These are phyloP conservation scores for Andricus grossulariae DNA, from an alignment of 1,140 invertebrate genomes.

Conservation along the genomic window DNA sequence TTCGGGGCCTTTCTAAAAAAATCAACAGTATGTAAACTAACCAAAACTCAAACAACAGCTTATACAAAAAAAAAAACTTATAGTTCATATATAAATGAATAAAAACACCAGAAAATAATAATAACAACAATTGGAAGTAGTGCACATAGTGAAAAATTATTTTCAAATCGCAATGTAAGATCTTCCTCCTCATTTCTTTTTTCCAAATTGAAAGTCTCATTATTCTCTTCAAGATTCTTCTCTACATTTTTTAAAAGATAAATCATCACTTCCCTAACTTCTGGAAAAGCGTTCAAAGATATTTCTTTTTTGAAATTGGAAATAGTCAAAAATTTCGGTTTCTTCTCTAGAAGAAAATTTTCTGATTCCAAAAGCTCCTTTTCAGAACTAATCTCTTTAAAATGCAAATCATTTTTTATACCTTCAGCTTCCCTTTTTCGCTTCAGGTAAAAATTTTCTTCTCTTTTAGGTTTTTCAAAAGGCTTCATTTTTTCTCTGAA, in stretches of 20 bases:
- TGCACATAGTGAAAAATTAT: too few relatives aligned
- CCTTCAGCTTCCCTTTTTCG: too few relatives aligned
- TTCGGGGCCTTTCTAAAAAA: background rate
- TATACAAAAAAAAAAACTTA: background rate
- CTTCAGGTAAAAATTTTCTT: too few relatives aligned
- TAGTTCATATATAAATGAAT: background rate
- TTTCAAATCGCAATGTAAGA: too few relatives aligned
- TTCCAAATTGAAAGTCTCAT: background rate
- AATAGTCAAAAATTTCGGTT: slow-evolving; percentile 30
- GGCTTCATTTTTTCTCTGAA: slow-evolving; percentile 35
- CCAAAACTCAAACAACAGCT: too few relatives aligned
- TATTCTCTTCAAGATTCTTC: background rate
- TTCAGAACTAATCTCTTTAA: too few relatives aligned
- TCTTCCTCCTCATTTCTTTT: background rate
- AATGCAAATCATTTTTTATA: too few relatives aligned
- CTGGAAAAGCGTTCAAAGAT: background rate
- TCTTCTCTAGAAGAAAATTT: slow-evolving; percentile 23
- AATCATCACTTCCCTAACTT: too few relatives aligned
- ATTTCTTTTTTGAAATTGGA: slow-evolving; percentile 1
- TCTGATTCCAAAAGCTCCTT: too few relatives aligned
- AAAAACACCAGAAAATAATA: background rate
- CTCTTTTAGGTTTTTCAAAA: background rate
- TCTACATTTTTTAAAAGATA: slow-evolving; percentile 3
- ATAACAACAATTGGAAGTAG: too few relatives aligned
- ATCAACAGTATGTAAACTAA: background rate